Evolutionary conservation across 2,888 invertebrate species (phyloP).

Genomic region (Eulithis testata): DNA sequence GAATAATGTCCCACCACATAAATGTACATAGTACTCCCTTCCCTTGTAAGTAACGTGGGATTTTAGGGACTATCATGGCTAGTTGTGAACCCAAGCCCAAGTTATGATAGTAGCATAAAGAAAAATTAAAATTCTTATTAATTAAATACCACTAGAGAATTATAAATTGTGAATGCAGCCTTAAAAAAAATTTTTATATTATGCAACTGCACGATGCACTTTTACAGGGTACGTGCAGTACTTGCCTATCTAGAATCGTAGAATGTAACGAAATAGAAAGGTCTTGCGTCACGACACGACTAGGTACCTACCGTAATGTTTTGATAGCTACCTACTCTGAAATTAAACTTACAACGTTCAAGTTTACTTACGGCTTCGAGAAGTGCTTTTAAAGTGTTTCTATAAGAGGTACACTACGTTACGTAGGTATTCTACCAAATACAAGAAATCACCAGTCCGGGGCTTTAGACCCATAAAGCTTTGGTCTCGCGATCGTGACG

Average conservation of each 20-base stretch:
- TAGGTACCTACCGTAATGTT: slow-evolving; percentile 23
- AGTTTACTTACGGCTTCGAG: background rate
- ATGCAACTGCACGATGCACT: background rate
- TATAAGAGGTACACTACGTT: background rate
- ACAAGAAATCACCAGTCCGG: background rate
- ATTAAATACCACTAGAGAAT: no score
- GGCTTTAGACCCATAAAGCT: no score
- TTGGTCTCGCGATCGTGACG: no score
- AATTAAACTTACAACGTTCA: slow-evolving; percentile 1
- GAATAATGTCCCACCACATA: no score
- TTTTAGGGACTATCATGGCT: no score
- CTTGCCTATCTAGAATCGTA: slow-evolving; percentile 43
- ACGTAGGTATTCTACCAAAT: background rate
- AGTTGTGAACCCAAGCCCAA: no score
- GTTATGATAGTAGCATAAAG: no score
- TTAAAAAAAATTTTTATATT: background rate
- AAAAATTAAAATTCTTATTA: no score
- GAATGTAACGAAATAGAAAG: slow-evolving; percentile 56
- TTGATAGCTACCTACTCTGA: slow-evolving; percentile 14
- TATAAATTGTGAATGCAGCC: no score
- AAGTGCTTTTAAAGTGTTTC: no score
- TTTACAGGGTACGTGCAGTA: slow-evolving; percentile 5
- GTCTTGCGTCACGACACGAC: slow-evolving; percentile 38
- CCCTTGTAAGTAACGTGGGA: no score
- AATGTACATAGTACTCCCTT: no score